A percentile compares a stretch with the other conserved stretches of the same genome.
Evolutionary conservation across 2,113 vertebrate species (phyloP).

Genomic region (Sphaerodactylus townsendi): DNA sequence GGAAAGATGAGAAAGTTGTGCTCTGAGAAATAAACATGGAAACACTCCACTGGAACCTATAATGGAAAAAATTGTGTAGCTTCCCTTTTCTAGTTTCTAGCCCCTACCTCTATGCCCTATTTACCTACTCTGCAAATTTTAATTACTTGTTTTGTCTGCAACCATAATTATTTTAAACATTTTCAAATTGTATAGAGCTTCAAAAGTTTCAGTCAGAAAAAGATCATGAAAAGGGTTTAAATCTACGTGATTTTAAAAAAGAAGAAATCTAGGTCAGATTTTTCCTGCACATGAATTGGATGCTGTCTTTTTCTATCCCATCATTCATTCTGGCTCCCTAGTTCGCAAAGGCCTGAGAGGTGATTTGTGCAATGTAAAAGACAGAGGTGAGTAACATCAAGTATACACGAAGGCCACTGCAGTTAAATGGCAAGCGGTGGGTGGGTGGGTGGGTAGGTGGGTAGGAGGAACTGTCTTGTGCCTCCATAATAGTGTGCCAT

Average conservation of each 20-base stretch:
- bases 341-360: background rate
- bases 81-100: background rate
- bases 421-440: background rate
- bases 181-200: background rate
- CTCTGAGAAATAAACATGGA: no score
- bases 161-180: background rate
- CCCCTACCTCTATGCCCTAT: background rate
- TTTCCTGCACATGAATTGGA: background rate
- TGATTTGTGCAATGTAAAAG: background rate
- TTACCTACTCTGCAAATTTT: background rate
- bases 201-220: background rate
- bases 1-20: no score
- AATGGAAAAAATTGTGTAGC: background rate
- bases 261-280: background rate
- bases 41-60: background rate
- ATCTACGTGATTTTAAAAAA: background rate
- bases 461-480: constrained; percentile 13
- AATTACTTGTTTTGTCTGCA: background rate
- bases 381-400: background rate
- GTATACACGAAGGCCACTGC: background rate
- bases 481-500: background rate
- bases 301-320: background rate
- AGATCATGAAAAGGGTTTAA: background rate
- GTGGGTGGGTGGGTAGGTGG: background rate
- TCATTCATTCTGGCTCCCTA: background rate